These are phyloP conservation scores for Hypotaenidia philippensis DNA, from an alignment of 2,797 vertebrate genomes.

Conservation along the genomic window DNA sequence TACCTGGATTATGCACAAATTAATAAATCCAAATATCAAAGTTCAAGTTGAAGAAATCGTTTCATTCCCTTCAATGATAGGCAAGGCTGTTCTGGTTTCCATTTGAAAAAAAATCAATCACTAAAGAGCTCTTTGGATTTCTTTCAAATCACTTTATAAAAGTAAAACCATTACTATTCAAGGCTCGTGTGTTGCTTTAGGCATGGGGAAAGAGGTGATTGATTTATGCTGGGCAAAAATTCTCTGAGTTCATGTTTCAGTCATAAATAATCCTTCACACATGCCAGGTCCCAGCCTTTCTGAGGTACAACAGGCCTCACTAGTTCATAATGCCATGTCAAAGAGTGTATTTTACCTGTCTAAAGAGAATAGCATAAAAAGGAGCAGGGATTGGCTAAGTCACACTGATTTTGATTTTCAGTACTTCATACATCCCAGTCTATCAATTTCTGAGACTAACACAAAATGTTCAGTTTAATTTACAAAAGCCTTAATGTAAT, in stretches of 20 bases:
- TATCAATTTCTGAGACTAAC: neutral
- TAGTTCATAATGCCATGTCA: accelerated
- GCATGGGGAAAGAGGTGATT: neutral
- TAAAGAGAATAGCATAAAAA: neutral
- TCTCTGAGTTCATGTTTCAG: neutral
- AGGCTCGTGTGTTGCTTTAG: neutral
- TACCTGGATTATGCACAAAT: neutral
- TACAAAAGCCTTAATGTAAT: neutral
- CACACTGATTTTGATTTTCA: neutral
- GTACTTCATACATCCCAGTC: neutral
- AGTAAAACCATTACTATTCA: neutral
- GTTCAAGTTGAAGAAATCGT: neutral
- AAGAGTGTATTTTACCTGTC: neutral
- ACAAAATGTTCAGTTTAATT: neutral
- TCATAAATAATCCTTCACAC: neutral
- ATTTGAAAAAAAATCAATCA: neutral
- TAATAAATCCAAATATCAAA: neutral
- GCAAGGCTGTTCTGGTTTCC: neutral
- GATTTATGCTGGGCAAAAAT: neutral
- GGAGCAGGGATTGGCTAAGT: neutral
- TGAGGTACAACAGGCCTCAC: neutral
- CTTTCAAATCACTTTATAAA: neutral
- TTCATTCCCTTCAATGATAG: neutral
- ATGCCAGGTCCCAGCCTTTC: neutral
- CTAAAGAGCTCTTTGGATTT: neutral